Evolutionary conservation across 2,888 invertebrate genomes (phyloP).

Genomic region (Drosophila siamana): DNA sequence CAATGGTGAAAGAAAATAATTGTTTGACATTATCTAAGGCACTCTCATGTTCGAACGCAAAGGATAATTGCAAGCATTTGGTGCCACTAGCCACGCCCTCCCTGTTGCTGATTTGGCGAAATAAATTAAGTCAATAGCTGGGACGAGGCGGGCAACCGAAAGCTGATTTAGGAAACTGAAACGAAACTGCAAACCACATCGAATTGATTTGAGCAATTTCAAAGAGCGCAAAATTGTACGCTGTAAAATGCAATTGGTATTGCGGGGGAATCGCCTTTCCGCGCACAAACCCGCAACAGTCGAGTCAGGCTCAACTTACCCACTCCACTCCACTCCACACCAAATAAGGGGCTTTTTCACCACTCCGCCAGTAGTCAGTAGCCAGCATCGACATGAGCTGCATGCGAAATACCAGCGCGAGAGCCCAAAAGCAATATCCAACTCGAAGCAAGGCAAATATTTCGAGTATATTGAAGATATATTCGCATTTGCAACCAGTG

Average conservation of each 20-base stretch:
- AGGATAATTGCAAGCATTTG: slow-evolving; percentile 16
- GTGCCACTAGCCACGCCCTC: slow-evolving; percentile 12
- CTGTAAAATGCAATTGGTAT: slow-evolving; percentile 71
- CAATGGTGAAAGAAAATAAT: background rate
- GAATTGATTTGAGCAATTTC: slow-evolving; percentile 77
- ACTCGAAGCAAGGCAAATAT: slow-evolving; percentile 45
- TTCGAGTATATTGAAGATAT: slow-evolving; percentile 36
- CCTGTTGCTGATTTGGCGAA: slow-evolving; percentile 46
- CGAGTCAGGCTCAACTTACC: background rate
- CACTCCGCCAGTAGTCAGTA: background rate
- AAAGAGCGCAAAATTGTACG: slow-evolving; percentile 63
- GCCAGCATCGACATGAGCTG: slow-evolving; percentile 45
- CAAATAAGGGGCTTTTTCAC: background rate
- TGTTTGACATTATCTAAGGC: slow-evolving; percentile 12
- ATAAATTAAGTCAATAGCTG: slow-evolving; percentile 66
- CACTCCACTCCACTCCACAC: background rate
- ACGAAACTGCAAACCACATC: slow-evolving; percentile 68
- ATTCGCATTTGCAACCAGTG: slow-evolving; percentile 31
- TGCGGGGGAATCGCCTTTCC: slow-evolving; percentile 10
- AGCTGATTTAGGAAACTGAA: slow-evolving; percentile 52
- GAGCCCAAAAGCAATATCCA: slow-evolving; percentile 63
- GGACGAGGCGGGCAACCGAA: slow-evolving; percentile 15
- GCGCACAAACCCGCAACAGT: background rate
- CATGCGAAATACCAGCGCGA: slow-evolving; percentile 57
- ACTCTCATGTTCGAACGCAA: background rate